Evolutionary conservation across 2,888 invertebrate genomes (phyloP).

Genomic region (Agrochola circellaris): DNA sequence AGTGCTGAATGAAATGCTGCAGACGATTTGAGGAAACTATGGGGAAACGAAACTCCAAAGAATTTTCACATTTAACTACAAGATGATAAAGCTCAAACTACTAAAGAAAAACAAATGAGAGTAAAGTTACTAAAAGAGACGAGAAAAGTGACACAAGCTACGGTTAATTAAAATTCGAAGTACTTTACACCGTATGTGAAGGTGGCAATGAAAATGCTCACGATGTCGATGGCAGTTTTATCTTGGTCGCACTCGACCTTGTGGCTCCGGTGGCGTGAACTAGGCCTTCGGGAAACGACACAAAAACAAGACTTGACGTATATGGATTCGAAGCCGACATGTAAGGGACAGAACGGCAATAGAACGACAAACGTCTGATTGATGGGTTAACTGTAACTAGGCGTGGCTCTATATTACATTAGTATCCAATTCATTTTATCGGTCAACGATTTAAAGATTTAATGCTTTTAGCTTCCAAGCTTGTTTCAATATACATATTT

Average conservation of each 20-base stretch:
- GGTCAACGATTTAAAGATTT: slow-evolving; percentile 72
- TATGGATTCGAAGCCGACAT: slow-evolving; percentile 78
- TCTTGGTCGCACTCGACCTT: slow-evolving; percentile 80
- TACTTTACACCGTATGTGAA: slow-evolving; percentile 72
- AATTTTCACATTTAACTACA: slow-evolving; percentile 33
- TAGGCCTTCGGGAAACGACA: slow-evolving; percentile 85
- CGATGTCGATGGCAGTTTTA: slow-evolving; percentile 65
- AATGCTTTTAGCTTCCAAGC: slow-evolving; percentile 33
- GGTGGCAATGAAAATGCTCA: slow-evolving; percentile 68
- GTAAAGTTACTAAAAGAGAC: slow-evolving; percentile 59
- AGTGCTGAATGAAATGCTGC: slow-evolving; percentile 73
- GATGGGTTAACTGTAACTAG: slow-evolving; percentile 85
- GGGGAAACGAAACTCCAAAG: slow-evolving; percentile 24
- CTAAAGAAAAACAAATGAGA: slow-evolving; percentile 33
- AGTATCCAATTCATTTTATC: slow-evolving; percentile 73
- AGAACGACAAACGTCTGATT: slow-evolving; percentile 80
- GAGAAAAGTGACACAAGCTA: slow-evolving; percentile 32
- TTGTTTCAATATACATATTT: slow-evolving; percentile 39
- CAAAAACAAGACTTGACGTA: slow-evolving; percentile 85
- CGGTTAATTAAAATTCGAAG: slow-evolving; percentile 45
- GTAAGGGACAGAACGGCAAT: slow-evolving; percentile 79
- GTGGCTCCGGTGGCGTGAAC: slow-evolving; percentile 78
- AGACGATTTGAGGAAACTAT: slow-evolving; percentile 66
- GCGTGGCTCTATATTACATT: slow-evolving; percentile 72
- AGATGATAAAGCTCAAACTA: slow-evolving; percentile 51